A percentile compares a stretch with the other conserved stretches of the same genome.
phyloP scores from a whole-genome alignment of 2,797 vertebrate species.

The Sebastes iracundus region DNA sequence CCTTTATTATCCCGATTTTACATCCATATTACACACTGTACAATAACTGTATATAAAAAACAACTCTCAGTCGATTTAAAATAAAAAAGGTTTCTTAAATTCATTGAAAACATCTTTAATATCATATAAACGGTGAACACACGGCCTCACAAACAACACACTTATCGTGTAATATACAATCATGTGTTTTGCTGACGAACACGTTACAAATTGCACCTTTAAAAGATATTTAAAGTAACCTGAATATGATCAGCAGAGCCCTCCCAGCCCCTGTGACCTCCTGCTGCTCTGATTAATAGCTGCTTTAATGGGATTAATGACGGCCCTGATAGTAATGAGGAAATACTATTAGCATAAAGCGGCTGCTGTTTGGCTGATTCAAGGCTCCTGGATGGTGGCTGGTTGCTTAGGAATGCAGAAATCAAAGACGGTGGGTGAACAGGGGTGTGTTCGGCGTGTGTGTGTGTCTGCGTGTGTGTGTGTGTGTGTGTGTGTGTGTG shows the following conservation, averaged over 20 bases:
- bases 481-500: constrained; percentile 16
- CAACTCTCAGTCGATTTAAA: no score
- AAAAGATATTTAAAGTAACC: not conserved
- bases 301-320: constrained; percentile 31
- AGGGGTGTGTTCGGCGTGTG: not conserved
- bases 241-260: not conserved
- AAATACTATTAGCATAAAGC: constrained; percentile 22
- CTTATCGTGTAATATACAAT: not conserved
- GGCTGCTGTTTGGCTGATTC: not conserved
- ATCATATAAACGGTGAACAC: rapidly evolving
- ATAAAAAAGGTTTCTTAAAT: not conserved
- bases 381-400: not conserved
- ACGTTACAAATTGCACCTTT: not conserved
- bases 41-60: not conserved
- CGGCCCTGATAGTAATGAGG: constrained; percentile 7
- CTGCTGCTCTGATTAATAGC: constrained; percentile 12
- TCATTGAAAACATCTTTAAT: rapidly evolving
- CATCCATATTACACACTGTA: not conserved
- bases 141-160: not conserved
- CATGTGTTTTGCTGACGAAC: not conserved
- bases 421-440: constrained; percentile 34
- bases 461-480: constrained; percentile 7
- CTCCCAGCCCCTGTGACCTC: not conserved
- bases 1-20: not conserved
- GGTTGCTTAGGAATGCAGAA: constrained; percentile 47